Evolutionary conservation across 2,113 vertebrate species (phyloP).

Genomic region (Ranitomeya imitator): DNA sequence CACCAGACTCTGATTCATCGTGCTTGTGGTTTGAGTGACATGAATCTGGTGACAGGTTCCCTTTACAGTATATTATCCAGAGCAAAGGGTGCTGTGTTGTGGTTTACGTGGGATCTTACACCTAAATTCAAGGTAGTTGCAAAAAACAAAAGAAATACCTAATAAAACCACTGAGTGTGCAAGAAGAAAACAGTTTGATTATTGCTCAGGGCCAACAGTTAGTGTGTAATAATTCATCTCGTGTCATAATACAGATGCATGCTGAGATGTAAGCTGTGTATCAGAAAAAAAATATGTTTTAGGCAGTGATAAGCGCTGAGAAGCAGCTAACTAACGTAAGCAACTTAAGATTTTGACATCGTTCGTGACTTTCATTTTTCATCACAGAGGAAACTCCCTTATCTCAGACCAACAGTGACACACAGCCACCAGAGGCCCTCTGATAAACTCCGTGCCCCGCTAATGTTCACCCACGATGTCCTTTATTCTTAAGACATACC

Average conservation of each 20-base stretch:
- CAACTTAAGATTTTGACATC: conserved; percentile 11
- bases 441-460: neutral
- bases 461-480: neutral
- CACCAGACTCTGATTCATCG: no score
- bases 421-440: neutral
- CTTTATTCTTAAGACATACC: neutral
- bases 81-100: no score
- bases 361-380: neutral
- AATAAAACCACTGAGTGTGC: no score
- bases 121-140: no score
- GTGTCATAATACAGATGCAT: no score
- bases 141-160: no score
- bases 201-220: neutral
- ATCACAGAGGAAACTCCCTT: neutral
- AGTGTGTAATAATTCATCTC: neutral
- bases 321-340: neutral
- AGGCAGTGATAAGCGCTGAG: neutral
- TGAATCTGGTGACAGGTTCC: no score
- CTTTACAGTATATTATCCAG: no score
- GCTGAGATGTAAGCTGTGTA: neutral
- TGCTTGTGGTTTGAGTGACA: no score
- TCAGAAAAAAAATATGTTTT: neutral
- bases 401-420: neutral
- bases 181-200: neutral
- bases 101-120: no score